phyloP scores from a whole-genome alignment of 1,140 invertebrate species.

The Apis laboriosa region DNA sequence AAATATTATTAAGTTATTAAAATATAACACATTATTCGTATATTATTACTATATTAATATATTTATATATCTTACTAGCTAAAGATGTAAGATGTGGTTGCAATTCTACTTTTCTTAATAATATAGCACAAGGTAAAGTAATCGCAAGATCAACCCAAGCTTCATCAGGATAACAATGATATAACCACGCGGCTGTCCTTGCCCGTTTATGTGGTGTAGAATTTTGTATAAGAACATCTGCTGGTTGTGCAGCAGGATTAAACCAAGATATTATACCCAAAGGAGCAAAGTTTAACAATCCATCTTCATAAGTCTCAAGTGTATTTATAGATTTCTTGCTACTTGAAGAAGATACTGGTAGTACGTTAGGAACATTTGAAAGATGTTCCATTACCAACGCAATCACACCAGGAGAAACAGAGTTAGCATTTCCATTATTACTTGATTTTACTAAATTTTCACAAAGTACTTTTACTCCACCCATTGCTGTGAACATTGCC shows the following conservation, averaged over 20 bases:
- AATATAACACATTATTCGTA: neutral
- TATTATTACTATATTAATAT: neutral
- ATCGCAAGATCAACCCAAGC: constrained; percentile 92
- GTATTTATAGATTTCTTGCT: constrained; percentile 83
- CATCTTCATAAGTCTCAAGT: constrained; percentile 82
- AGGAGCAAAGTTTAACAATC: constrained; percentile 93
- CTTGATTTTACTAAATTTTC: constrained; percentile 82
- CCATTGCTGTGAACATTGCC: constrained; percentile 84
- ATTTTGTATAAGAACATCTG: constrained; percentile 90
- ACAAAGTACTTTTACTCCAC: constrained; percentile 83
- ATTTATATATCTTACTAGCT: constrained; percentile 83
- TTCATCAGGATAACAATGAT: constrained; percentile 96
- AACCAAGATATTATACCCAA: constrained; percentile 90
- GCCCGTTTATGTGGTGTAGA: constrained; percentile 89
- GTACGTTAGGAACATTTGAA: constrained; percentile 80
- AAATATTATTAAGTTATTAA: neutral
- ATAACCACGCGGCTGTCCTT: constrained; percentile 93
- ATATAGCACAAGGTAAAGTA: constrained; percentile 93
- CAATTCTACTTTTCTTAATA: constrained; percentile 93
- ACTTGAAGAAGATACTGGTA: constrained; percentile 79
- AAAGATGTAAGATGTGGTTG: constrained; percentile 92
- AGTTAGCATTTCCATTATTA: constrained; percentile 70
- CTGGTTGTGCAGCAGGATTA: constrained; percentile 92
- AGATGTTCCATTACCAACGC: constrained; percentile 86
- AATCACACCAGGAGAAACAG: constrained; percentile 76